Conservation (phyloP, 2,113 vertebrate genomes). For the Cynoglossus semilaevis region DNA sequence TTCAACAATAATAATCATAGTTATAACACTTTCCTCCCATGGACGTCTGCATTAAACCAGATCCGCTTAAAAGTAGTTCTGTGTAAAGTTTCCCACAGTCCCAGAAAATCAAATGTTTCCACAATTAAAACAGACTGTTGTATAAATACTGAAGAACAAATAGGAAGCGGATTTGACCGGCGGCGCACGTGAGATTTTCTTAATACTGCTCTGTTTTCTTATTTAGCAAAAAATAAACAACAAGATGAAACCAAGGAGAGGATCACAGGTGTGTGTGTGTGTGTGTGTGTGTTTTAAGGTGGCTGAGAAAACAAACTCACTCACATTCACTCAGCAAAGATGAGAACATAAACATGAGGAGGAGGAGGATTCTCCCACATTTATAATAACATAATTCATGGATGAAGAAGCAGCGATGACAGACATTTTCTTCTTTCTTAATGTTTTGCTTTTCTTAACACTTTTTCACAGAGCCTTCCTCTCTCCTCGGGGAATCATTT, state of each 20-base stretch:
- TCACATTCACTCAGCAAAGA: constrained; percentile 51
- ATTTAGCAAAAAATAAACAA: constrained; percentile 1
- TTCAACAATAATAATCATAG: too few species aligned
- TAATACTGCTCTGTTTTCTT: not conserved
- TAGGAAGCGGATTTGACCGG: constrained; percentile 12
- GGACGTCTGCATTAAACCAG: not conserved
- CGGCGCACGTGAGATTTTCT: constrained; percentile 1
- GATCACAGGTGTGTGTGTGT: constrained; percentile 21
- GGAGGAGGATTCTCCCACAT: constrained; percentile 32
- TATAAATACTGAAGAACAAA: constrained; percentile 5
- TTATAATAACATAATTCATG: constrained; percentile 54
- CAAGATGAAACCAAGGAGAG: constrained; percentile 4
- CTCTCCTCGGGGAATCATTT: constrained; percentile 17
- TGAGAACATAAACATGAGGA: constrained; percentile 46
- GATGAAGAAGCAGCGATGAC: constrained; percentile 24
- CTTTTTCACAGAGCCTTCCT: constrained; percentile 9
- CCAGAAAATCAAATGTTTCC: constrained; percentile 11
- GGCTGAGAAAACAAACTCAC: constrained; percentile 57
- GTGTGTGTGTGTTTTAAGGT: constrained; percentile 21
- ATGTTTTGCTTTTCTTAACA: constrained; percentile 17
- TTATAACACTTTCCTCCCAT: too few species aligned
- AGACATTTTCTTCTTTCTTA: constrained; percentile 27
- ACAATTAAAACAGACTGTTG: not conserved
- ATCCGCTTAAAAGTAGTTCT: not conserved
- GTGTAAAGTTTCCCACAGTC: constrained; percentile 2